These are phyloP conservation scores for Trissolcus basalis DNA, from an alignment of 1,140 invertebrate genomes.

Conservation along the genomic window DNA sequence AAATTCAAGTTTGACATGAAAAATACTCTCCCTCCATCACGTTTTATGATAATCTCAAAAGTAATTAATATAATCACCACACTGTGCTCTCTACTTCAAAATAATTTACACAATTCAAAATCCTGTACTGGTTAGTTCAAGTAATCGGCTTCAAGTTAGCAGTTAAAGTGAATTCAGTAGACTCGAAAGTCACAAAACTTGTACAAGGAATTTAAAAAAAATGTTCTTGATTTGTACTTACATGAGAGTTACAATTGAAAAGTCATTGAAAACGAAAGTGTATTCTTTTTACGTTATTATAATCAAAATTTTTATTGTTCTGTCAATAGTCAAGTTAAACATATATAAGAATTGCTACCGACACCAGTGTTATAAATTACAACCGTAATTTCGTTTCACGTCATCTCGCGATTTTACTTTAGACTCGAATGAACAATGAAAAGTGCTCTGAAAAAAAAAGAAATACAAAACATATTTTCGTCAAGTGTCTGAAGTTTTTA, in stretches of 20 bases:
- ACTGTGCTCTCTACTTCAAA: no score
- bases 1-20: no score
- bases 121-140: no score
- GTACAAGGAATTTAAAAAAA: neutral
- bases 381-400: constrained; percentile 24
- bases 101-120: no score
- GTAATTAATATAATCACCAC: no score
- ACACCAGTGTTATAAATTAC: constrained; percentile 4
- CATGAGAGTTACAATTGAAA: neutral
- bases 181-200: no score
- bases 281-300: no score
- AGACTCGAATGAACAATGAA: constrained; percentile 39
- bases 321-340: neutral
- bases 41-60: no score
- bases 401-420: constrained; percentile 29
- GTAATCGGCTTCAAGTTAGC: no score
- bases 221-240: constrained; percentile 1
- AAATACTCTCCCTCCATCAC: no score
- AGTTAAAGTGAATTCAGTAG: no score
- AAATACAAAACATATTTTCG: constrained; percentile 15
- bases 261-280: neutral
- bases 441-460: constrained; percentile 42
- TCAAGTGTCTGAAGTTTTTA: constrained; percentile 13
- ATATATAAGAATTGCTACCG: neutral
- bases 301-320: neutral